Base-by-base conservation (phyloP, 35 echinoderm and acorn worm species). In the Hemicentrotus pulcherrimus region DNA sequence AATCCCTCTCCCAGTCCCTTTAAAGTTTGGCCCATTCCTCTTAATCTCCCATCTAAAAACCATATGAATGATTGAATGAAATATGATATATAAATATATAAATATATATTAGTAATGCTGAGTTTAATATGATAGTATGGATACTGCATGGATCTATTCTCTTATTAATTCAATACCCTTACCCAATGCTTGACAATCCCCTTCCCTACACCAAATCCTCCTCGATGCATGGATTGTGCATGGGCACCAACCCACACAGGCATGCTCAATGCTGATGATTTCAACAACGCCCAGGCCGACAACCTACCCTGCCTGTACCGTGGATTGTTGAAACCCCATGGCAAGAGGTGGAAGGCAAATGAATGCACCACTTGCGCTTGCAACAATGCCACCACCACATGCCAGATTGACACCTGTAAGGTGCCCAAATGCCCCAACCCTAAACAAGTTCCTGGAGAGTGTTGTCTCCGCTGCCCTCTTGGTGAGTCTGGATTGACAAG, bases 331-430 rank as follows among this genome's bases (percentile, higher is more conserved):
- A 78, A 97, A 88, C 52, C 32, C 2, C 95, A 97, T 94, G 95
- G 88, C 15, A 60, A 95, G 31, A 71, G 65, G 60, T 97, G 94
- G 95, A 85, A 91, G 48, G 47, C 85, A 35, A 89, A 97, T 95
- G 94, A 96, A 86, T 97, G 97, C 88, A 94, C 95, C 86, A 96
- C 92, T 47, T 97, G 97, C 61, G 70, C 90, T 35, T 97, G 97
- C 86, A 47, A 46, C 31, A 96, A 96, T 61, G 94, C 91, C 33
- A 97, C 95, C 46, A 96, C 97, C 65, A 95, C 94, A 47, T 97
- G 97, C 91, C 47, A 95, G 55, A 97, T 92, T 60, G 94, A 92
- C 70, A 96, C 95, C 48, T 97, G 97, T 94, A 88, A 94, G 47
- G 87, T 93, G 45, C 94, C 94, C 89, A 95, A 94, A 31, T 97